These are phyloP conservation scores for Tenebrio molitor DNA, from an alignment of 1,140 invertebrate genomes.

Conservation along the genomic window DNA sequence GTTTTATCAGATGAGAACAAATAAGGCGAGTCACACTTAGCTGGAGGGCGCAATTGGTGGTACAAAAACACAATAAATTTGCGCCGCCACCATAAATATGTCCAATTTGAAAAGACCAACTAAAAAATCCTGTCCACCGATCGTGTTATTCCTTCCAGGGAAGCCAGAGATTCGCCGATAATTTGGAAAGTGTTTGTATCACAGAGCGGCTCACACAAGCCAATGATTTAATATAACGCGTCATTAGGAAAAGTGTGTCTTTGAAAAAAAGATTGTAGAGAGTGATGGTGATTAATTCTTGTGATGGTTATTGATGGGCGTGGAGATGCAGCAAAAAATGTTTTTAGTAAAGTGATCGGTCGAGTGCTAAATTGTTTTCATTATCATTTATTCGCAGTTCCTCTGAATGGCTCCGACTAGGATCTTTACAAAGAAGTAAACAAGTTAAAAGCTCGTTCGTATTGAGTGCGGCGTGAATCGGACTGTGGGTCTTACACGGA, in stretches of 20 bases:
- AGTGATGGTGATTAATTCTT: background rate
- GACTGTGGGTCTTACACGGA: conserved; percentile 14
- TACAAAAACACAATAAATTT: conserved; percentile 54
- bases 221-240: background rate
- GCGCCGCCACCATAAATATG: conserved; percentile 51
- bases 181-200: conserved; percentile 26
- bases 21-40: conserved; percentile 45
- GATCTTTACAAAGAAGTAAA: conserved; percentile 10
- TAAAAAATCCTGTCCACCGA: conserved; percentile 44
- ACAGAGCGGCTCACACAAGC: background rate
- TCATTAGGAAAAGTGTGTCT: background rate
- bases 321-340: background rate
- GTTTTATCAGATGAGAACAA: conserved; percentile 24
- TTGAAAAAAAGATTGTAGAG: background rate
- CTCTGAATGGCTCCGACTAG: background rate
- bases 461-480: conserved; percentile 35
- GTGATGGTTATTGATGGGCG: background rate
- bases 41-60: conserved; percentile 38
- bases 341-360: background rate
- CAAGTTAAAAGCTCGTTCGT: conserved; percentile 19
- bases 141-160: conserved; percentile 48
- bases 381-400: conserved; percentile 19
- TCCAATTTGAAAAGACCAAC: conserved; percentile 38
- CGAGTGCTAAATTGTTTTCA: conserved; percentile 12
- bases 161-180: conserved; percentile 49